Conservation (phyloP, 2,888 invertebrate species). For the Parnassius orleans region DNA sequence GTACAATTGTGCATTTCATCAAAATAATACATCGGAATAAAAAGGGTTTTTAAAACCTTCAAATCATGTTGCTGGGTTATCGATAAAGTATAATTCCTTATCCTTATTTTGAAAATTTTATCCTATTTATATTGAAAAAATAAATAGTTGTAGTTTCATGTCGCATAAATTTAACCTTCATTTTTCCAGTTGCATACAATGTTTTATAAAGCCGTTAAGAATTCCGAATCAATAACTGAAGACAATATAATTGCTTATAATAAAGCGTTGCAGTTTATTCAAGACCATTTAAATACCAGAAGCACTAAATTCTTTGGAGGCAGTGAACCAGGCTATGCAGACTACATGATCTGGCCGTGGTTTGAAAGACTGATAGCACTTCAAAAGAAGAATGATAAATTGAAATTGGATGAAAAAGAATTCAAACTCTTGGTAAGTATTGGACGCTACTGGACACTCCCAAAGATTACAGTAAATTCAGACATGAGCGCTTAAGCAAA, state of each 20-base stretch:
- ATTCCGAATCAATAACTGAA: conserved; percentile 50
- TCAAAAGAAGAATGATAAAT: conserved; percentile 69
- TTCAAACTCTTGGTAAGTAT: conserved; percentile 67
- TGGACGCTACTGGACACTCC: not conserved
- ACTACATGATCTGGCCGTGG: conserved; percentile 95
- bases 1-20: too few species aligned
- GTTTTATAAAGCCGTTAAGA: conserved; percentile 44
- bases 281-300: conserved; percentile 82
- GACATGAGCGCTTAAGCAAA: too few species aligned
- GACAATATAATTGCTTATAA: conserved; percentile 44
- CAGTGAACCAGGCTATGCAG: conserved; percentile 86
- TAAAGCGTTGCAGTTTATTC: conserved; percentile 80
- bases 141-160: too few species aligned
- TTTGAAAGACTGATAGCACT: conserved; percentile 83
- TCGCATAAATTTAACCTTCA: too few species aligned
- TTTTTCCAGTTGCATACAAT: conserved; percentile 48
- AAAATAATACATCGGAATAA: too few species aligned
- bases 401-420: conserved; percentile 75
- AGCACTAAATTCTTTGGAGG: conserved; percentile 84
- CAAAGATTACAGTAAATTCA: too few species aligned
- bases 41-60: too few species aligned
- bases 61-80: too few species aligned
- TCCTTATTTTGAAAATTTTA: too few species aligned
- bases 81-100: too few species aligned
- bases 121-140: too few species aligned